Conservation (phyloP, 2,113 vertebrate species). For the Delphinus delphis region DNA sequence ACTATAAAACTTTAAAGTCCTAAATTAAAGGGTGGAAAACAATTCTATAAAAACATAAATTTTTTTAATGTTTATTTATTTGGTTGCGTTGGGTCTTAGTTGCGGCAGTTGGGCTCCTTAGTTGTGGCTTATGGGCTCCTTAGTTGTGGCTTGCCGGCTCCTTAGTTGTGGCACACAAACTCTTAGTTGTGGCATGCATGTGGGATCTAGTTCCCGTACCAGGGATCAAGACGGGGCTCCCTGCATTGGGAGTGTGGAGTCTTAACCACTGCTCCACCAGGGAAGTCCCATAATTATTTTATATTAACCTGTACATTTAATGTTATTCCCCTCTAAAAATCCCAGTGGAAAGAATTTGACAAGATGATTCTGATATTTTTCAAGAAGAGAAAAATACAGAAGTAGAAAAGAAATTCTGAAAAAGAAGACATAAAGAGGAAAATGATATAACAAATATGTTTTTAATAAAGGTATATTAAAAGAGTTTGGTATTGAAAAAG, state of each 20-base stretch:
- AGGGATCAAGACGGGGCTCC: too few species aligned
- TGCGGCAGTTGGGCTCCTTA: too few species aligned
- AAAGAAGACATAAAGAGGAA: not conserved
- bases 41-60: not conserved
- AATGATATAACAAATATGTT: not conserved
- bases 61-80: too few species aligned
- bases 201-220: too few species aligned
- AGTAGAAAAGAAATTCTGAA: not conserved
- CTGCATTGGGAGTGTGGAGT: too few species aligned
- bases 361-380: not conserved
- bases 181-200: too few species aligned
- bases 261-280: too few species aligned
- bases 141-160: too few species aligned
- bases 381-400: not conserved
- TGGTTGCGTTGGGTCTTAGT: too few species aligned
- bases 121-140: too few species aligned
- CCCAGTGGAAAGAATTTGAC: not conserved
- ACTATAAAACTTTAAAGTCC: not conserved
- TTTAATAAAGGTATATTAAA: not conserved
- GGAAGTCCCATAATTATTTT: not conserved
- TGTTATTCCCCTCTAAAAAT: not conserved
- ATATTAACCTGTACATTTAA: conserved; percentile 1
- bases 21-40: not conserved
- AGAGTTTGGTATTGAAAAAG: not conserved
- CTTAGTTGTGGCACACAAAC: too few species aligned